These are phyloP conservation scores for Leptura quadrifasciata DNA, from an alignment of 2,888 invertebrate species.

Conservation along the genomic window DNA sequence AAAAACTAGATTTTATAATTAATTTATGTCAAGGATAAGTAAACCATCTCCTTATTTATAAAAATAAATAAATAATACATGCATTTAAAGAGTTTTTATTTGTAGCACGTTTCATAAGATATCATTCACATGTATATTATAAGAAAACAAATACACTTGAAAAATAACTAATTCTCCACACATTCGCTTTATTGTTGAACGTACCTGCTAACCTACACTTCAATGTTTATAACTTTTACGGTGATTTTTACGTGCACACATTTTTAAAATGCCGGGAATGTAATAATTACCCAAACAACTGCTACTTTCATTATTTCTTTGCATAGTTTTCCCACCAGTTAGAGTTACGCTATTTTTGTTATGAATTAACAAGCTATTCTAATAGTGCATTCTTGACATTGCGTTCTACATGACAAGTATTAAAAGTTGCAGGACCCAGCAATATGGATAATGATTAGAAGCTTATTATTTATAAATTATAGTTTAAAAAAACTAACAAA, in stretches of 20 bases:
- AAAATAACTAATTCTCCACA: conserved; percentile 26
- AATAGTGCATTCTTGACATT: not conserved
- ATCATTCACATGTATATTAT: not conserved
- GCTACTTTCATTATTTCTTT: conserved; percentile 12
- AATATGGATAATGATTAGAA: not conserved
- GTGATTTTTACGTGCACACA: conserved; percentile 12
- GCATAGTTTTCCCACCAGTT: conserved; percentile 22
- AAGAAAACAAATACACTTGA: conserved; percentile 3
- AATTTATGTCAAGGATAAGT: conserved; percentile 20
- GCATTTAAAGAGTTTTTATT: conserved; percentile 1
- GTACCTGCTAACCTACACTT: conserved; percentile 23
- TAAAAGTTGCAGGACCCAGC: not conserved
- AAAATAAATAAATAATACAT: conserved; percentile 24
- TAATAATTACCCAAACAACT: conserved; percentile 10
- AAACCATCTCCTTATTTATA: not conserved
- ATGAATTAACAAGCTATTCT: not conserved
- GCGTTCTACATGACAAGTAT: conserved; percentile 3
- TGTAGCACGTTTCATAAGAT: conserved; percentile 17
- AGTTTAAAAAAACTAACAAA: no score
- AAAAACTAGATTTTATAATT: conserved; percentile 22
- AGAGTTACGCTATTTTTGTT: not conserved
- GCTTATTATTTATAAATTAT: not conserved
- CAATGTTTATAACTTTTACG: conserved; percentile 8
- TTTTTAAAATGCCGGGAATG: not conserved
- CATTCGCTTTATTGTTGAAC: conserved; percentile 5